Percentiles rank a stretch among this genome's conserved stretches.
Conservation (phyloP, 35 echinoderm and acorn worm species). For the Apostichopus californicus region DNA sequence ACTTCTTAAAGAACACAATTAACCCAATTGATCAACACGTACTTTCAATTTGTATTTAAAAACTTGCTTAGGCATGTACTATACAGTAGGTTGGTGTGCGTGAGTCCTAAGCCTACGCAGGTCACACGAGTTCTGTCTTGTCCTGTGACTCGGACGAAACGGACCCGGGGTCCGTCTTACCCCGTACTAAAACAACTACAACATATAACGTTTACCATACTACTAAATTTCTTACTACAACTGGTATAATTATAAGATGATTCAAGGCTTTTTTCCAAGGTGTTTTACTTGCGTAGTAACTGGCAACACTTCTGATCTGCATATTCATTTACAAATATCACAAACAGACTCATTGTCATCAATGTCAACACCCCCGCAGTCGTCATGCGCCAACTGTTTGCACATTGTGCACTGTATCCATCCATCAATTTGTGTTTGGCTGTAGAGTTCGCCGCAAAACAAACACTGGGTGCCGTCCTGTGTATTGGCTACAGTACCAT, state of each 20-base stretch:
- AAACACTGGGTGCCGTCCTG: background rate
- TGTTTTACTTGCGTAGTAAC: background rate
- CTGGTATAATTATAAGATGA: background rate
- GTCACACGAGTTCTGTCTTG: background rate
- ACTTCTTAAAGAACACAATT: no score
- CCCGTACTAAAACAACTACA: background rate
- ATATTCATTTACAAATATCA: constrained; percentile 28
- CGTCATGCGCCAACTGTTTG: background rate
- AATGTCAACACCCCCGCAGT: background rate
- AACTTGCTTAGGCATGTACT: background rate
- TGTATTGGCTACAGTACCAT: background rate
- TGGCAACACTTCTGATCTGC: background rate
- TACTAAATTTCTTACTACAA: constrained; percentile 9
- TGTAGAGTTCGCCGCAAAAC: constrained; percentile 28
- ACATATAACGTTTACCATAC: background rate
- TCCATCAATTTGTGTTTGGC: constrained; percentile 12
- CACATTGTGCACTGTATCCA: background rate
- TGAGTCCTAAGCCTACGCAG: no score
- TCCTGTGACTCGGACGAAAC: background rate
- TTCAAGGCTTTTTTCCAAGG: no score
- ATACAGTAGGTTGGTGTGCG: no score
- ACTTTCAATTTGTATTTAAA: background rate
- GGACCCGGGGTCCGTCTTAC: background rate
- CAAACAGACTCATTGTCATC: constrained; percentile 2
- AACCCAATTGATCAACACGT: no score